phyloP scores from a whole-genome alignment of 1,140 invertebrate species.

The Zaprionus kolodkinae region DNA sequence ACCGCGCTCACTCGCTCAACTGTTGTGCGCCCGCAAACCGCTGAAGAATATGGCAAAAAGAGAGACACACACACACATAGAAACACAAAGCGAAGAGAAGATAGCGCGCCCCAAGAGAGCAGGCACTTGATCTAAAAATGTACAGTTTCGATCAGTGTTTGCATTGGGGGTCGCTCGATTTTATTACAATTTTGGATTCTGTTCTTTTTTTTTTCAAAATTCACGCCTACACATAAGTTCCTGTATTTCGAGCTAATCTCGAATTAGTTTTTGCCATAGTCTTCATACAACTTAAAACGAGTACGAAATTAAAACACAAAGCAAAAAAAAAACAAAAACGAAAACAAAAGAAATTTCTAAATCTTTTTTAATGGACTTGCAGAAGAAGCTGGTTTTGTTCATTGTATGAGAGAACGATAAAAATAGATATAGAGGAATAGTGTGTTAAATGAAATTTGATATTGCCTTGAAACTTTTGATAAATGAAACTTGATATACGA shows the following conservation, averaged over 20 bases:
- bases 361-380: neutral
- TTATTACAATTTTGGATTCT: slow-evolving; percentile 1
- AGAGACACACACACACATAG: slow-evolving; percentile 4
- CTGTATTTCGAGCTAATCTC: neutral
- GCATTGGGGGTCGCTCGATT: slow-evolving; percentile 21
- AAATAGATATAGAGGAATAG: neutral
- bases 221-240: slow-evolving; percentile 14
- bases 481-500: neutral
- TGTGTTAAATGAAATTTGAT: neutral
- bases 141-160: slow-evolving; percentile 40
- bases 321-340: slow-evolving; percentile 13
- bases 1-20: slow-evolving; percentile 46
- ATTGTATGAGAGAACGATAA: neutral
- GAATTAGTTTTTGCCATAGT: slow-evolving; percentile 48
- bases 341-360: slow-evolving; percentile 1
- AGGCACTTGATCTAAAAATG: slow-evolving; percentile 42
- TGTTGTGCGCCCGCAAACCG: slow-evolving; percentile 30
- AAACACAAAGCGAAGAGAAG: slow-evolving; percentile 1
- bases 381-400: slow-evolving; percentile 4
- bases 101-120: slow-evolving; percentile 17
- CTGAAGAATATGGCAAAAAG: slow-evolving; percentile 58
- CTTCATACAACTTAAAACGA: slow-evolving; percentile 34
- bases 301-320: slow-evolving; percentile 27
- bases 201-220: slow-evolving; percentile 8
- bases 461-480: neutral